Base-by-base conservation (phyloP, 2,113 vertebrate genomes). In the Rhadina sibilatrix region DNA sequence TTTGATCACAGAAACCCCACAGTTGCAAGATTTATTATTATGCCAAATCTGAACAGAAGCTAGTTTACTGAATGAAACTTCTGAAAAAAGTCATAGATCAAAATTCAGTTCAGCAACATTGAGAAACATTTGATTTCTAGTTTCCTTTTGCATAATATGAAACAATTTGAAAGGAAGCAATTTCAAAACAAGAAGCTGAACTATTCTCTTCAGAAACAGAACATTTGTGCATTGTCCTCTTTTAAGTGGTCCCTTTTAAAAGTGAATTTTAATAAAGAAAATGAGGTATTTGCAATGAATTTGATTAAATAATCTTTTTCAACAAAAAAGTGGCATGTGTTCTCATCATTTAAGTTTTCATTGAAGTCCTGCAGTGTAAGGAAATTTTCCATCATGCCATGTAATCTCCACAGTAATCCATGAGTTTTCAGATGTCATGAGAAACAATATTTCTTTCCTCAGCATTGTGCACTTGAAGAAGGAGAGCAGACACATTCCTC, bases 1-100 rank as follows among this genome's bases (percentile, higher is more conserved):
- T 78, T 81, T 83, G 68, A 72, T 80, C 59, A 80, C 57, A 95
- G 82, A 91, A 96, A 93, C 31, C 40, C 68, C 52, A 52, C 27
- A 88, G 86, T 52, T 94, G 50, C 79, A 88, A 90, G 53, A 96
- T 69, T 46, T 90, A 75, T 91, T 95, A 93, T 90, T 90, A 80
- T 50, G 37, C 57, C 57, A 91, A 69, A 87, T 68, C 12, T 52
- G 57, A 93, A 91, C 15, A 70, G 64, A 94, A 93, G 40, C 30
- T 61, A 59, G 25, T 30, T 83, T 74, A 80, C 46, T 68, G 74
- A 89, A 84, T 89, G 46, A 66, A 87, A 91, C 38, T 85, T 85
- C 31, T 52, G 49, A 2, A 15, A 42, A 50, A 46, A 47, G 56
- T 35, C 37, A 22, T 5, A 44, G 15, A 60, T 77, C 10, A 11